Percentiles rank a stretch among this genome's conserved stretches.
Conservation (phyloP, 2,113 vertebrate genomes). For the Heloderma charlesbogerti region DNA sequence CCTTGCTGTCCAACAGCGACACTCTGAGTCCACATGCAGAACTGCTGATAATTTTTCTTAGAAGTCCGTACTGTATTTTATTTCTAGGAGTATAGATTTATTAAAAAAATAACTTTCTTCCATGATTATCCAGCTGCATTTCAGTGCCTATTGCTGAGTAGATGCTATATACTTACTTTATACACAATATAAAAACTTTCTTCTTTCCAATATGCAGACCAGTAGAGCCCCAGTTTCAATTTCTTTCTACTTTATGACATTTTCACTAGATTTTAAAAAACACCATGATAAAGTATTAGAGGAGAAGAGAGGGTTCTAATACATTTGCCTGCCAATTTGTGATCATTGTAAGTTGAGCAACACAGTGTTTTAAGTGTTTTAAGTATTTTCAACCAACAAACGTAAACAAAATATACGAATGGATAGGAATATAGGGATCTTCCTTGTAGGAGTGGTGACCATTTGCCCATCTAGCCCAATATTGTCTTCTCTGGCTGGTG, state of each 20-base stretch:
- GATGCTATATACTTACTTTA: neutral
- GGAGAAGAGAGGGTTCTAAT: neutral
- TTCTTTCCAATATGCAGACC: neutral
- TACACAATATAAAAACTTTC: neutral
- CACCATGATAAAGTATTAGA: neutral
- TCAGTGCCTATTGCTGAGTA: neutral
- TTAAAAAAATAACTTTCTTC: neutral
- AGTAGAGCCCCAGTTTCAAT: neutral
- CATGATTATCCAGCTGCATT: neutral
- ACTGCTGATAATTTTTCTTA: constrained; percentile 15
- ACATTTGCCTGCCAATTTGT: neutral
- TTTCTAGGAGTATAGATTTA: neutral
- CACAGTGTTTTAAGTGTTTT: too few species aligned
- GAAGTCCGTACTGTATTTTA: neutral
- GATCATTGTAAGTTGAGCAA: neutral
- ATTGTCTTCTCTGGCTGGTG: too few species aligned
- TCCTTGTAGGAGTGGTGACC: neutral
- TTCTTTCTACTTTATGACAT: neutral
- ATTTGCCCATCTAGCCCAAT: neutral
- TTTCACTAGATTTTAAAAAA: neutral
- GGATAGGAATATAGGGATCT: neutral
- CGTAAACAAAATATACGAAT: neutral
- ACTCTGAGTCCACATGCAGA: constrained; percentile 30
- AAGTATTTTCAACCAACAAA: neutral
- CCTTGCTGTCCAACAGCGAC: constrained; percentile 47